These are phyloP conservation scores for Trigoniulus corallinus DNA, from an alignment of 1,140 invertebrate species.

Conservation along the genomic window DNA sequence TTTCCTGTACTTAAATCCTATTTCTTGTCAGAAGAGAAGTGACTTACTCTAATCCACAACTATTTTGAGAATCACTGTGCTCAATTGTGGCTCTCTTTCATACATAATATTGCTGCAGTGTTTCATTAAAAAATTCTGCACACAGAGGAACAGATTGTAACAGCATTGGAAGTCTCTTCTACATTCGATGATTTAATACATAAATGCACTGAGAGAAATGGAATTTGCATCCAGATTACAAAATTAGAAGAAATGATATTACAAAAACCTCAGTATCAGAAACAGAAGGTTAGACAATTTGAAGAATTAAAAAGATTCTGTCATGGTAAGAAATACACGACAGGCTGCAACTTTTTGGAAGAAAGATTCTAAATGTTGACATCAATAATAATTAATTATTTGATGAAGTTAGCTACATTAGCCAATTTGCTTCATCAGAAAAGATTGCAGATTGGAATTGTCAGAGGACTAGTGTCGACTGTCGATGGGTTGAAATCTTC, in stretches of 20 bases:
- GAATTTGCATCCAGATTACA: constrained; percentile 3
- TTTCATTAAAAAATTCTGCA: constrained; percentile 5
- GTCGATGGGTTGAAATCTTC: constrained; percentile 8
- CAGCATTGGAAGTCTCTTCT: constrained; percentile 6
- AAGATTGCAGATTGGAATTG: constrained; percentile 8
- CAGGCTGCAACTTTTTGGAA: constrained; percentile 3
- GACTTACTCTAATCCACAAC: constrained; percentile 7
- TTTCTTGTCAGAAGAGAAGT: constrained; percentile 10
- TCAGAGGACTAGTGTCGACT: constrained; percentile 5
- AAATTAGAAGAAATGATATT: constrained; percentile 6
- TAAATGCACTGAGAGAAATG: constrained; percentile 8
- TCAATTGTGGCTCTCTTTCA: constrained; percentile 8
- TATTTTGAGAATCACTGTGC: constrained; percentile 9
- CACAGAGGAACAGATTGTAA: constrained; percentile 2
- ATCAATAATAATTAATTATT: constrained; percentile 2
- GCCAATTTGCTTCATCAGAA: constrained; percentile 10
- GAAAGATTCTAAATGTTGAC: constrained; percentile 5
- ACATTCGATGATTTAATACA: constrained; percentile 6
- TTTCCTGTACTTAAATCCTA: constrained; percentile 11
- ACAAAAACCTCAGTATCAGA: constrained; percentile 4
- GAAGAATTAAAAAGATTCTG: constrained; percentile 2
- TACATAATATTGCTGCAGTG: constrained; percentile 5
- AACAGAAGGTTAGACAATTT: constrained; percentile 2
- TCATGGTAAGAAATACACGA: constrained; percentile 4
- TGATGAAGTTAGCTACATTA: constrained; percentile 8